phyloP scores from a whole-genome alignment of 2,888 invertebrate species.

The Aleiodes alternator region DNA sequence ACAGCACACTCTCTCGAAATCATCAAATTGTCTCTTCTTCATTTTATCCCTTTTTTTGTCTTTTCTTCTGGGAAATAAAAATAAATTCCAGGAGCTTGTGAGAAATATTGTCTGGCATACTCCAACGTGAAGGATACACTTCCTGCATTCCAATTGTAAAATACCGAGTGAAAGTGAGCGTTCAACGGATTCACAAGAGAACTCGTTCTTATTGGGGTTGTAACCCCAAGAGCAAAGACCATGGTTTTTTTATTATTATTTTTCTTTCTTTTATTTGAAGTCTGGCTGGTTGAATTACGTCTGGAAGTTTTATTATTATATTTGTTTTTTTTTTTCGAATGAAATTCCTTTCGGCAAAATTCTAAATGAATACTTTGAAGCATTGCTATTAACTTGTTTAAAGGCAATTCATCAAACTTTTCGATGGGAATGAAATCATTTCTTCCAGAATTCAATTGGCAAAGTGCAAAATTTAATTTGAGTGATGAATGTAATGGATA shows the following conservation, averaged over 20 bases:
- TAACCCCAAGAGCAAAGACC: slow-evolving; percentile 26
- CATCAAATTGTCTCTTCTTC: slow-evolving; percentile 16
- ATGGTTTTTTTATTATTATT: too few relatives aligned
- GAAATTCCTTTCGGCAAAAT: too few relatives aligned
- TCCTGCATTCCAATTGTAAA: slow-evolving; percentile 54
- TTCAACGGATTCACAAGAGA: slow-evolving; percentile 23
- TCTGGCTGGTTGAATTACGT: slow-evolving; percentile 6
- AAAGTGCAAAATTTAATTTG: too few relatives aligned
- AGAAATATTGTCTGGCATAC: slow-evolving; percentile 26
- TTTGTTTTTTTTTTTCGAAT: too few relatives aligned
- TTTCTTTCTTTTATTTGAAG: slow-evolving; percentile 1
- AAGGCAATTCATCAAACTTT: too few relatives aligned
- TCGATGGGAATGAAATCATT: too few relatives aligned
- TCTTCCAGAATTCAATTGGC: too few relatives aligned
- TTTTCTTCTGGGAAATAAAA: neutral
- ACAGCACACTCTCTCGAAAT: neutral
- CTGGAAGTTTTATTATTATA: too few relatives aligned
- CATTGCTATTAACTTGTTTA: too few relatives aligned
- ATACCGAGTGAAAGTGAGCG: slow-evolving; percentile 42
- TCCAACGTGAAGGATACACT: slow-evolving; percentile 45
- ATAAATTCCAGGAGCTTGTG: slow-evolving; percentile 15
- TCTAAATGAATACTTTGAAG: too few relatives aligned
- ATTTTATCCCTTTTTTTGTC: neutral
- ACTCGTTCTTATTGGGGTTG: slow-evolving; percentile 30
- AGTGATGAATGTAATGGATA: too few relatives aligned